Conservation (phyloP, 2,888 invertebrate genomes). For the Trichopria drosophilae region DNA sequence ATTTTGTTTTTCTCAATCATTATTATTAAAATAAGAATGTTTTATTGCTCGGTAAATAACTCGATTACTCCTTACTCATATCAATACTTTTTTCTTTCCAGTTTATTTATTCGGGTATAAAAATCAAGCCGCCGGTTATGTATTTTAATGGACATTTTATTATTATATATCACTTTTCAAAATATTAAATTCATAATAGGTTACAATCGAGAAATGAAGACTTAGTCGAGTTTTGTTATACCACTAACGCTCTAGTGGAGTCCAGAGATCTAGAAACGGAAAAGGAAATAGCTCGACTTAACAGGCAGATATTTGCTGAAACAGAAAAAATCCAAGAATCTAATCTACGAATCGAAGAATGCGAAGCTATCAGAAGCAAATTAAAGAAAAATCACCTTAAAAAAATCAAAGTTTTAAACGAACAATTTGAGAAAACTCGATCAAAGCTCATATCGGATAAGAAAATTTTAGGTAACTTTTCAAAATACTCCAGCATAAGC, state of each 20-base stretch:
- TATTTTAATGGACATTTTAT: too few species aligned
- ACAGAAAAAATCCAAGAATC: conserved; percentile 35
- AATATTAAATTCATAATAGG: conserved; percentile 38
- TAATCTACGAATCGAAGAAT: conserved; percentile 17
- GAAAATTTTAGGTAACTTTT: conserved; percentile 46
- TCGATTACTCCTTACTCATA: too few species aligned
- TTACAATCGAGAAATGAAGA: conserved; percentile 42
- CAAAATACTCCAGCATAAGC: too few species aligned
- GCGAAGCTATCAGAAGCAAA: conserved; percentile 34
- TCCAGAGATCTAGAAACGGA: conserved; percentile 37
- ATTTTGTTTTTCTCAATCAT: too few species aligned
- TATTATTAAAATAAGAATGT: too few species aligned
- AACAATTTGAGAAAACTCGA: conserved; percentile 41
- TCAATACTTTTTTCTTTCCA: too few species aligned
- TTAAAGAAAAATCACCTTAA: conserved; percentile 35
- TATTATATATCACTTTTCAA: too few species aligned
- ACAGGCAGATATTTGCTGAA: conserved; percentile 35
- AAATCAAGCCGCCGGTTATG: too few species aligned
- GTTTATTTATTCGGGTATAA: neutral
- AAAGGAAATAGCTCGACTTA: conserved; percentile 40
- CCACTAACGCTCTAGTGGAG: conserved; percentile 32
- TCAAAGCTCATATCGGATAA: conserved; percentile 40
- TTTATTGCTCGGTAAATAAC: too few species aligned
- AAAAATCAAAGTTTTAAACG: conserved; percentile 34
- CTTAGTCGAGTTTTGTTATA: conserved; percentile 26